These are phyloP conservation scores for Xenus cinereus DNA, from an alignment of 2,113 vertebrate genomes.

Conservation along the genomic window DNA sequence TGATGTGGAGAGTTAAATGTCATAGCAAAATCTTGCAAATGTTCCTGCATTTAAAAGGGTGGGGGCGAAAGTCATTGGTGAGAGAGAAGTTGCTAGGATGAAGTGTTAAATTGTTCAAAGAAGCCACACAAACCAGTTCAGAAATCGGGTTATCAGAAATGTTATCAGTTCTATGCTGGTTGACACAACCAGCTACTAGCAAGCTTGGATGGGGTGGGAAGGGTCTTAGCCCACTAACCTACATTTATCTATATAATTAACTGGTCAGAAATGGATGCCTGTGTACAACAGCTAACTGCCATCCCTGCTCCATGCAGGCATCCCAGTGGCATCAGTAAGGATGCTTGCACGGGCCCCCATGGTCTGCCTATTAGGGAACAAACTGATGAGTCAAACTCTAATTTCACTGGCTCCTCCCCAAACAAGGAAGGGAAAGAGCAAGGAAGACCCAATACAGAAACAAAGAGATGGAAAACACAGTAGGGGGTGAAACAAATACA, in stretches of 20 bases:
- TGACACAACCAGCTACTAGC: not conserved
- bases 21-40: slow-evolving; percentile 17
- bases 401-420: not conserved
- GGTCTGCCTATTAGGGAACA: not conserved
- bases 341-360: not conserved
- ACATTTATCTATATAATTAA: not conserved
- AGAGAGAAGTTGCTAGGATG: not conserved
- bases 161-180: not conserved
- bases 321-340: not conserved
- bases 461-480: not conserved
- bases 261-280: not conserved
- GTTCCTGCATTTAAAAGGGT: not conserved
- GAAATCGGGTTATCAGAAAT: not conserved
- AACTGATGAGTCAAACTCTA: not conserved
- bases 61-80: not conserved
- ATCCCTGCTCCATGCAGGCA: not conserved
- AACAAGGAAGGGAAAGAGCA: not conserved
- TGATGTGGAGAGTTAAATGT: not conserved
- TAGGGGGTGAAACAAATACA: not conserved
- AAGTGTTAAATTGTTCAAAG: not conserved
- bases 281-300: not conserved
- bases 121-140: not conserved
- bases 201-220: not conserved
- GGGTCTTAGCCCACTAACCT: not conserved
- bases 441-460: not conserved